Evolutionary conservation across 1,140 invertebrate genomes (phyloP).

Genomic region (Halyomorpha halys): DNA sequence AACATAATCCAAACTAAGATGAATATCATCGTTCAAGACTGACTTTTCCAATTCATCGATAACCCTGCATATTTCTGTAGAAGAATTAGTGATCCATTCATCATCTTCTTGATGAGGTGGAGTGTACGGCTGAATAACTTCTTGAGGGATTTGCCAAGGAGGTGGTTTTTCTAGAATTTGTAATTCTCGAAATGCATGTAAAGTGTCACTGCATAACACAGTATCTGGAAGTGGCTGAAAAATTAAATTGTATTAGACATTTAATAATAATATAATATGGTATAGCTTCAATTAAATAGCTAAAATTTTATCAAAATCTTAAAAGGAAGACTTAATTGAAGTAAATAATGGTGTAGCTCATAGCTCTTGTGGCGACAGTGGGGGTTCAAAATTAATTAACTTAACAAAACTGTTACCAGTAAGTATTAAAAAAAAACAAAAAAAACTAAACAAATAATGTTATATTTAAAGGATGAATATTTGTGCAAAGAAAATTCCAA

Average conservation of each 20-base stretch:
- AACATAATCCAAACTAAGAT: background rate
- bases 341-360: too few species aligned
- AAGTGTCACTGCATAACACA: conserved; percentile 46
- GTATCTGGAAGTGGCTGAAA: conserved; percentile 36
- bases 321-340: too few species aligned
- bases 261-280: background rate
- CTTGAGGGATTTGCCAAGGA: conserved; percentile 12
- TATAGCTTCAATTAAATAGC: too few species aligned
- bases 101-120: conserved; percentile 10
- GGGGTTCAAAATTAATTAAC: too few species aligned
- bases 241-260: conserved; percentile 20
- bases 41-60: conserved; percentile 6
- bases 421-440: too few species aligned
- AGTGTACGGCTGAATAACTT: conserved; percentile 17
- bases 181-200: conserved; percentile 37
- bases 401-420: too few species aligned
- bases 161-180: conserved; percentile 20
- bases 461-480: too few species aligned
- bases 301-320: too few species aligned
- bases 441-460: too few species aligned
- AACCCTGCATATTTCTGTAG: background rate
- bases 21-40: background rate
- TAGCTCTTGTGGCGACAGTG: too few species aligned
- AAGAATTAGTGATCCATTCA: background rate
- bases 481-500: too few species aligned